phyloP scores from a whole-genome alignment of 2,113 vertebrate genomes.

The Sus scrofa region DNA sequence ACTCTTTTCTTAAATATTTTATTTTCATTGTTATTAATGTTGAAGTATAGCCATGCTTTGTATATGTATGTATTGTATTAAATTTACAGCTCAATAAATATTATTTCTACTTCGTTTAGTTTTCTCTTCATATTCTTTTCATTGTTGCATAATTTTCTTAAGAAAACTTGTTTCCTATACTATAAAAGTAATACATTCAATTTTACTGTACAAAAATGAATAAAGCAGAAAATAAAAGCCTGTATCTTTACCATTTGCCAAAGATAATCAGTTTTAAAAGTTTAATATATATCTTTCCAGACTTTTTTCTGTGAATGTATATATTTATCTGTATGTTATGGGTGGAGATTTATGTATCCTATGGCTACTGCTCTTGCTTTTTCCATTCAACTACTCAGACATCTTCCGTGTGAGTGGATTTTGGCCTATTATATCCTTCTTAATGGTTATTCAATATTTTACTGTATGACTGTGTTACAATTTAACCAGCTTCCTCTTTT shows the following conservation, averaged over 20 bases:
- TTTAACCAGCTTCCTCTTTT: slow-evolving; percentile 23
- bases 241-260: slow-evolving; percentile 56
- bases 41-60: slow-evolving; percentile 31
- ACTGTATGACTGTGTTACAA: neutral
- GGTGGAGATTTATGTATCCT: neutral
- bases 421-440: neutral
- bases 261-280: slow-evolving; percentile 55
- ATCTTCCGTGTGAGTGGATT: neutral
- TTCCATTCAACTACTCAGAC: neutral
- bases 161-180: slow-evolving; percentile 46
- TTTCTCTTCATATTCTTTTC: slow-evolving; percentile 28
- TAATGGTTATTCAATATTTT: slow-evolving; percentile 36
- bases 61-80: slow-evolving; percentile 27
- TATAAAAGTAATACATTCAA: slow-evolving; percentile 84
- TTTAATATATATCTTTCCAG: slow-evolving; percentile 80
- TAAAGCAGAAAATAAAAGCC: slow-evolving; percentile 54
- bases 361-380: neutral
- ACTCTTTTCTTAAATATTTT: slow-evolving; percentile 53
- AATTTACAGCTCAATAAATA: neutral
- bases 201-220: slow-evolving; percentile 56
- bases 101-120: slow-evolving; percentile 52
- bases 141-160: slow-evolving; percentile 2
- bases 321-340: neutral
- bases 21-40: slow-evolving; percentile 19
- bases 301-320: slow-evolving; percentile 72